Base-by-base conservation (phyloP, 1,140 invertebrate species). In the Psilanteris sp. region DNA sequence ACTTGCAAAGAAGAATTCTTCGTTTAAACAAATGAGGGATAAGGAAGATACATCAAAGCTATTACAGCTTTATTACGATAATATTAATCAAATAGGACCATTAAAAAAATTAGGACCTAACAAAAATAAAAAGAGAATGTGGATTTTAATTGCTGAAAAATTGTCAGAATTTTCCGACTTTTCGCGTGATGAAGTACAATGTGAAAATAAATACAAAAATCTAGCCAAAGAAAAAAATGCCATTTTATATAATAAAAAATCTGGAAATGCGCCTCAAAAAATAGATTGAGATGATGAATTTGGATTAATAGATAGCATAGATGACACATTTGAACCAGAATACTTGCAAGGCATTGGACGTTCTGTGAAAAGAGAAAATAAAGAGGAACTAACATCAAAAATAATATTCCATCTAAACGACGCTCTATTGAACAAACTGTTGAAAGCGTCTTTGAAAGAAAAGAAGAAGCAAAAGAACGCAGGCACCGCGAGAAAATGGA, bases 401-500 rank as follows among this genome's bases (percentile, higher is more conserved):
- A 29, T 6, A 2, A 14, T 18, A 6, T 8, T 1, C 6, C 9
- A 18, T 8, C 16, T 3, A 37, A 37, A 18, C 34, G 34, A 2
- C 34, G 34, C n/a, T 16, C 34, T 16, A 3, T 8, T 1, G 31
- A 34, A 34, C 9, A 34, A 13, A 34, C 13, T 4, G 31, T 11
- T 4, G 11, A 34, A 34, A n/a, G 3, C 3, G 18, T 37, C 1
- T 8, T 2, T n/a, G 34, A 37, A 4, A 37, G 9, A 37, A 37
- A 37, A 37, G 34, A 37, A 37, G 34, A 14, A 8, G 14, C 34
- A 3, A 37, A 10, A 18, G 34, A 37, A 6, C 34, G 34, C 4
- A 16, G 34, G 9, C 34, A 37, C n/a, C 3, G 7, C 8, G 34
- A 37, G 18, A 37, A 37, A 37, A 37, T 37, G 34, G 15, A 37